These are phyloP conservation scores for Sebastes itinus DNA, from an alignment of 2,797 vertebrate species.

Conservation along the genomic window DNA sequence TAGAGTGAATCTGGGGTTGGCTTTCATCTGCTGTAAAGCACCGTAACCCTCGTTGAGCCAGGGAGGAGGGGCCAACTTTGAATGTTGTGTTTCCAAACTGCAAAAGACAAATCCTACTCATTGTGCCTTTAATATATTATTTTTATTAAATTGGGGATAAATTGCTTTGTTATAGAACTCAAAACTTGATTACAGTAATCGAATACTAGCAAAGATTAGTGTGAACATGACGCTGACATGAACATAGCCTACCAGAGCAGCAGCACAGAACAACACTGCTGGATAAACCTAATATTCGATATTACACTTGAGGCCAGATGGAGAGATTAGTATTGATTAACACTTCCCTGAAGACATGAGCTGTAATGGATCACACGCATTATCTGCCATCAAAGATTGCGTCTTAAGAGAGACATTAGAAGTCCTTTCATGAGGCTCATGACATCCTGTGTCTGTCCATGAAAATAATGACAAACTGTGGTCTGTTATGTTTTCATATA, in stretches of 20 bases:
- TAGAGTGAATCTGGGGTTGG: background rate
- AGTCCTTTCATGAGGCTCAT: background rate
- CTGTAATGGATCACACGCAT: background rate
- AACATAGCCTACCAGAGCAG: background rate
- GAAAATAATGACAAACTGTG: background rate
- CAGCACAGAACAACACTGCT: background rate
- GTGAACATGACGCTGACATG: background rate
- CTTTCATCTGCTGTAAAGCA: background rate
- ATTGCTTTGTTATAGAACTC: background rate
- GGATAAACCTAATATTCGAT: background rate
- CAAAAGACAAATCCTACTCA: background rate
- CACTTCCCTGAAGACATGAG: background rate
- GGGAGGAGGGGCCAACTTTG: too few species aligned
- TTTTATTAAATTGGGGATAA: background rate
- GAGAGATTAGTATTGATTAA: slow-evolving; percentile 32
- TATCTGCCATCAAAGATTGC: slow-evolving; percentile 5
- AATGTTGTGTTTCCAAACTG: background rate
- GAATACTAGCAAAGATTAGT: background rate
- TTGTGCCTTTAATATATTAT: background rate
- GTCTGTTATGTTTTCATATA: background rate
- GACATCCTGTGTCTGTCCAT: background rate
- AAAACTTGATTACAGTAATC: background rate
- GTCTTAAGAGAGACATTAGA: slow-evolving; percentile 13
- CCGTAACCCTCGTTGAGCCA: background rate
- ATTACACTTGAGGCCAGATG: background rate